phyloP scores from a whole-genome alignment of 2,888 invertebrate genomes.

The Chrysolina oricalcia region DNA sequence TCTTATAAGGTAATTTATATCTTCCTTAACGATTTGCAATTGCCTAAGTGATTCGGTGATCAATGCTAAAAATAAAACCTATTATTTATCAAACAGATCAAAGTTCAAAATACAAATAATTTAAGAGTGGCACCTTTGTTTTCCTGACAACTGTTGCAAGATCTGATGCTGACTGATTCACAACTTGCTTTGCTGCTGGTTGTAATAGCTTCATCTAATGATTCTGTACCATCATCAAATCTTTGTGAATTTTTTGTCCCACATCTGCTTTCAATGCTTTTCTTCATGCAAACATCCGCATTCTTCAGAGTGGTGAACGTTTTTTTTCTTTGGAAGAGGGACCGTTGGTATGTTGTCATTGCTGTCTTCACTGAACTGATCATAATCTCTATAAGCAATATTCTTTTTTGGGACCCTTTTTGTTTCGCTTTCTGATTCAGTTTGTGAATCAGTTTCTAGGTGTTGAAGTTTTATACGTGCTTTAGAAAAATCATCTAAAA shows the following conservation, averaged over 20 bases:
- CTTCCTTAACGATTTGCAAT: conserved; percentile 8
- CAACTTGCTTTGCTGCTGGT: conserved; percentile 12
- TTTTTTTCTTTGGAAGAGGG: conserved; percentile 9
- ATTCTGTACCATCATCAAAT: conserved; percentile 2
- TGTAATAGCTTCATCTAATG: conserved; percentile 9
- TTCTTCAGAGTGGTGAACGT: conserved; percentile 8
- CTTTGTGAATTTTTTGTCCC: conserved; percentile 12
- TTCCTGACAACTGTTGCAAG: no score
- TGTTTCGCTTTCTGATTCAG: conserved; percentile 6
- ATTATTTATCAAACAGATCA: conserved; percentile 8
- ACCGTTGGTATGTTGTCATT: conserved; percentile 12
- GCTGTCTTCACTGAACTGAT: no score
- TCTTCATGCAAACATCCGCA: conserved; percentile 4
- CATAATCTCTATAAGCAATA: conserved; percentile 12
- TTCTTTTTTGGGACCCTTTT: conserved; percentile 12
- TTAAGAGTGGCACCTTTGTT: no score
- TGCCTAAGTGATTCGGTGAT: conserved; percentile 2
- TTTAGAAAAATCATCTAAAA: conserved; percentile 9
- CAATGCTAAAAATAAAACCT: conserved; percentile 1
- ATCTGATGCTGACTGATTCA: conserved; percentile 7
- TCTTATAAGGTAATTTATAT: no score
- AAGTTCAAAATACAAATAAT: neutral
- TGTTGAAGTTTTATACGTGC: conserved; percentile 5
- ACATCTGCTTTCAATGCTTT: conserved; percentile 12
- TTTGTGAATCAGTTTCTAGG: conserved; percentile 6